These are phyloP conservation scores for Kryptolebias marmoratus DNA, from an alignment of 2,113 vertebrate genomes.

Conservation along the genomic window DNA sequence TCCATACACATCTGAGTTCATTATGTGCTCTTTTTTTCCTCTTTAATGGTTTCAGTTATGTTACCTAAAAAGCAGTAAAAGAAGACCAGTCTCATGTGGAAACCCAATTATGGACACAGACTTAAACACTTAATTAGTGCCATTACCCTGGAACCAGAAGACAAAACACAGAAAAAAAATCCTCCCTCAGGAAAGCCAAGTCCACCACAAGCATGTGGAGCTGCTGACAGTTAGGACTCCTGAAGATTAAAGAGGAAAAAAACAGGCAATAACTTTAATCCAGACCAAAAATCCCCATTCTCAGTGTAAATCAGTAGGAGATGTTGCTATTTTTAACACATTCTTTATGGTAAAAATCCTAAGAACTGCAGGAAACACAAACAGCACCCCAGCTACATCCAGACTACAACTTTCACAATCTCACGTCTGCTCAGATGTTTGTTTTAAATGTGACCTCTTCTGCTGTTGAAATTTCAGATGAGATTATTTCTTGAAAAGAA, in stretches of 20 bases:
- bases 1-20: background rate
- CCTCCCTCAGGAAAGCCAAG: constrained; percentile 17
- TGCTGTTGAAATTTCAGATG: background rate
- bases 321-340: constrained; percentile 7
- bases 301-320: constrained; percentile 18
- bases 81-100: constrained; percentile 37
- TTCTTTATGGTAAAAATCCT: constrained; percentile 14
- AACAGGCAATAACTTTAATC: constrained; percentile 7
- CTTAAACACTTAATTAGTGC: constrained; percentile 44
- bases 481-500: background rate
- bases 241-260: constrained; percentile 21
- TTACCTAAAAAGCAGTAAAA: constrained; percentile 29
- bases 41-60: constrained; percentile 12
- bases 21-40: constrained; percentile 6
- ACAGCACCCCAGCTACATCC: background rate
- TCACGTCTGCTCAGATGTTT: background rate
- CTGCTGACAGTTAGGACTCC: constrained; percentile 3
- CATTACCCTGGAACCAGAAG: constrained; percentile 27
- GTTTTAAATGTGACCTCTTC: background rate
- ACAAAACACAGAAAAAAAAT: constrained; percentile 17
- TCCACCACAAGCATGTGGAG: constrained; percentile 27
- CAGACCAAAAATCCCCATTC: constrained; percentile 4
- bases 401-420: background rate
- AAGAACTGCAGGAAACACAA: background rate
- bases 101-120: constrained; percentile 46